Evolutionary conservation across 2,888 invertebrate species (phyloP), one percentile per base, ranked within the genome.

Genomic region (Petrophora chlorosata): DNA sequence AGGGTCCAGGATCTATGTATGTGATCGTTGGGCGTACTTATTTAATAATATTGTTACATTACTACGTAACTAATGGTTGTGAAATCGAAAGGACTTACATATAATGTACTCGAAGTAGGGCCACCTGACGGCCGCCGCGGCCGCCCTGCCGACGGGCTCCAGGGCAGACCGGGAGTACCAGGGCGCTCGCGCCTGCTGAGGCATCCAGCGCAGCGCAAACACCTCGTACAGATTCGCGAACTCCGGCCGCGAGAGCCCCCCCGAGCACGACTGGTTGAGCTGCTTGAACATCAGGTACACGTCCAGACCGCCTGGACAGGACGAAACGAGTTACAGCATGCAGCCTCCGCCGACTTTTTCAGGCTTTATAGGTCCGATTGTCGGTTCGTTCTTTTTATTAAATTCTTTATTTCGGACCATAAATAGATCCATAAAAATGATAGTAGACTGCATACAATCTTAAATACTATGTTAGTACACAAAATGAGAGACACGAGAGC

Each of bases 261-360:
- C 96, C 4, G 91, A 91, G 3, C 91, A 91, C 0, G 94, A 92
- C 22, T 88, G 84, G 79, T 97, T 96, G 59, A 97, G 86, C 50
- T 95, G 93, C 73, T 95, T 94, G 85, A 96, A 97, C 91, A 95
- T 94, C 56, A 97, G 85, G 66, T 96, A 93, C 4, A 95, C 92
- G 75, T 97, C 96, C 54, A 93, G 85, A 2, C 92, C 91, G 51
- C 91, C 95, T 95, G 76, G 12, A 73, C n/a, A n/a, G n/a, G n/a
- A n/a, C n/a, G n/a, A n/a, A n/a, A n/a, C n/a, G n/a, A n/a, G n/a
- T n/a, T n/a, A n/a, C n/a, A n/a, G n/a, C n/a, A n/a, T n/a, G n/a
- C n/a, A n/a, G n/a, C n/a, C n/a, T n/a, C n/a, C n/a, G n/a, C n/a
- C n/a, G n/a, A n/a, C n/a, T n/a, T n/a, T n/a, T n/a, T n/a, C n/a